phyloP scores from a whole-genome alignment of 2,888 invertebrate genomes.

The Drosophila algonquin region DNA sequence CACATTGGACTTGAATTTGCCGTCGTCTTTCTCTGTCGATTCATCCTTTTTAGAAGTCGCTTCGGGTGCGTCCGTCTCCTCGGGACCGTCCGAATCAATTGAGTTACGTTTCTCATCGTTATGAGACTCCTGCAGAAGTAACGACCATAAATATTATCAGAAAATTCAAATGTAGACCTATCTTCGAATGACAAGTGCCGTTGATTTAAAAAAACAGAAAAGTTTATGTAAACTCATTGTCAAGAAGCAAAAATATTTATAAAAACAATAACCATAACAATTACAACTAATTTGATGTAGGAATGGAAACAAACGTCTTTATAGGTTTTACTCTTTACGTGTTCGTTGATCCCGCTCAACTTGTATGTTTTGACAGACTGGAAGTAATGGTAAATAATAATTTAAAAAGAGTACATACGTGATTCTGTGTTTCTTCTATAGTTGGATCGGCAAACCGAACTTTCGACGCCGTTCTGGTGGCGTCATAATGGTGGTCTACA shows the following conservation, averaged over 20 bases:
- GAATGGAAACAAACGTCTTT: slow-evolving; percentile 7
- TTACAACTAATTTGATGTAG: slow-evolving; percentile 12
- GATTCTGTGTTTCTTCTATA: slow-evolving; percentile 67
- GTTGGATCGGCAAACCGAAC: slow-evolving; percentile 92
- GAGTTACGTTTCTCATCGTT: slow-evolving; percentile 70
- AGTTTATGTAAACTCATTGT: slow-evolving; percentile 18
- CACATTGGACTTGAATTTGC: slow-evolving; percentile 65
- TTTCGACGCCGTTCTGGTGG: slow-evolving; percentile 91
- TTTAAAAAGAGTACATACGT: slow-evolving; percentile 63
- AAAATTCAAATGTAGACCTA: not conserved
- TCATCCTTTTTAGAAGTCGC: slow-evolving; percentile 69
- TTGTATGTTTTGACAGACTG: slow-evolving; percentile 15
- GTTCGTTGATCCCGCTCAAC: slow-evolving; percentile 31
- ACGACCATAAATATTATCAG: not conserved
- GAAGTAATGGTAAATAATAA: slow-evolving; percentile 33
- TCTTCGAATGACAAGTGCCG: slow-evolving; percentile 35
- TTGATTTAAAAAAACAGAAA: slow-evolving; percentile 25
- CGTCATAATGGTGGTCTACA: slow-evolving; percentile 94
- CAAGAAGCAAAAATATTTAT: slow-evolving; percentile 28
- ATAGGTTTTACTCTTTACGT: slow-evolving; percentile 15
- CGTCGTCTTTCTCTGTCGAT: slow-evolving; percentile 69
- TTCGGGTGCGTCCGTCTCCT: slow-evolving; percentile 64
- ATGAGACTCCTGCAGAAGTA: slow-evolving; percentile 52
- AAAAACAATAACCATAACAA: slow-evolving; percentile 9
- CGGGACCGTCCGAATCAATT: slow-evolving; percentile 70